Evolutionary conservation across 2,113 vertebrate genomes (phyloP).

Genomic region (Monopterus albus): DNA sequence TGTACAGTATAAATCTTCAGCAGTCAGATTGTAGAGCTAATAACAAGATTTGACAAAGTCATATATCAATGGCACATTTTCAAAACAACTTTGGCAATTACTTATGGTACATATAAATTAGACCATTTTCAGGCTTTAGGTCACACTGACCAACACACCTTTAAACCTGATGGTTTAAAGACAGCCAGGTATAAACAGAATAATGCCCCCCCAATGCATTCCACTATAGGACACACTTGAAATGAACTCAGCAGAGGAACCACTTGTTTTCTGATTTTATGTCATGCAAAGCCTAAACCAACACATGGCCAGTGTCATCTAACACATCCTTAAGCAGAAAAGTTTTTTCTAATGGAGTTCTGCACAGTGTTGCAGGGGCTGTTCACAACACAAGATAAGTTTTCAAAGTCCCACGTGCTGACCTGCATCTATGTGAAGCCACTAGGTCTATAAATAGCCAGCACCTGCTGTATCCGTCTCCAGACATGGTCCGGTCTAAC

Average conservation of each 20-base stretch:
- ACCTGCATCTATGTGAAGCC: slow-evolving; percentile 28
- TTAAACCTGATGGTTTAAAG: not conserved
- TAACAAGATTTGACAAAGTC: no score
- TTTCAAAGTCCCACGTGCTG: slow-evolving; percentile 29
- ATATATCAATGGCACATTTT: no score
- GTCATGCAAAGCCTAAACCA: not conserved
- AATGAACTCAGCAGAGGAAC: not conserved
- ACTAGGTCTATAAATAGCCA: slow-evolving; percentile 62
- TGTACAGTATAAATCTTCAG: no score
- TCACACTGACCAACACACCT: no score
- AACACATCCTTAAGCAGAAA: not conserved
- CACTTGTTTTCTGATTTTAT: no score
- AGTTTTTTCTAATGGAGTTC: not conserved
- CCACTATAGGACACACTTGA: no score
- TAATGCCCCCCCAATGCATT: no score
- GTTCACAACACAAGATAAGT: not conserved
- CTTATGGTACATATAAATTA: no score
- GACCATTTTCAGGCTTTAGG: no score
- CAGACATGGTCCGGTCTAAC: not conserved
- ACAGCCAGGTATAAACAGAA: not conserved
- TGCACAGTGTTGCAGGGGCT: not conserved
- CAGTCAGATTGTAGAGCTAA: no score
- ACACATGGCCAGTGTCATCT: not conserved
- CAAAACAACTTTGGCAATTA: no score
- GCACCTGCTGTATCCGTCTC: slow-evolving; percentile 62